These are phyloP conservation scores for Phylloscopus trochiloides DNA, from an alignment of 2,113 vertebrate genomes.

Conservation along the genomic window DNA sequence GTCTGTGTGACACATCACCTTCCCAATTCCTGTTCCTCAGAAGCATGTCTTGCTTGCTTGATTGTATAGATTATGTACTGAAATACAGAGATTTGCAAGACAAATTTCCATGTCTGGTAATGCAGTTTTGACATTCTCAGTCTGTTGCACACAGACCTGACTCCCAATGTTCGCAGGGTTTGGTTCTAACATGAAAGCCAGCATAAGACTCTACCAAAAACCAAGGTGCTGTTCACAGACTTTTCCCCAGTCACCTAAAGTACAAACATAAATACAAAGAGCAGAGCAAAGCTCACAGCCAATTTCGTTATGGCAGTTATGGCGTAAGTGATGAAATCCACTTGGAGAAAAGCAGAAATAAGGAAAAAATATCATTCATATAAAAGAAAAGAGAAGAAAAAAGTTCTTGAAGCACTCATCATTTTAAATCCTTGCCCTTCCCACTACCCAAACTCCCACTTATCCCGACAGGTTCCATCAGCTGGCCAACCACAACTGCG, in stretches of 20 bases:
- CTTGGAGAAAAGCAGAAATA: background rate
- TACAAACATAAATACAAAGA: background rate
- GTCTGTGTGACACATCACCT: background rate
- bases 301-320: fast-evolving
- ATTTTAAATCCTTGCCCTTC: background rate
- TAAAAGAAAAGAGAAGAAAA: background rate
- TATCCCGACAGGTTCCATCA: background rate
- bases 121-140: background rate
- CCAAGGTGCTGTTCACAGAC: background rate
- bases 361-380: background rate
- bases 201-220: background rate
- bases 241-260: background rate
- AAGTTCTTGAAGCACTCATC: background rate
- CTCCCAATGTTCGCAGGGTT: background rate
- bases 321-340: fast-evolving
- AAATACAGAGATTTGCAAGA: background rate
- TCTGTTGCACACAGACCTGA: background rate
- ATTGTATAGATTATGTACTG: background rate
- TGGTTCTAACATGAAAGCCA: background rate
- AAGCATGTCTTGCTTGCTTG: background rate
- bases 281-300: background rate
- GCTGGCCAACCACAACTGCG: background rate
- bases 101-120: background rate
- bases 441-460: background rate
- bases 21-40: background rate